Evolutionary conservation across 2,797 vertebrate species (phyloP).

Genomic region (Phrynocephalus forsythii): DNA sequence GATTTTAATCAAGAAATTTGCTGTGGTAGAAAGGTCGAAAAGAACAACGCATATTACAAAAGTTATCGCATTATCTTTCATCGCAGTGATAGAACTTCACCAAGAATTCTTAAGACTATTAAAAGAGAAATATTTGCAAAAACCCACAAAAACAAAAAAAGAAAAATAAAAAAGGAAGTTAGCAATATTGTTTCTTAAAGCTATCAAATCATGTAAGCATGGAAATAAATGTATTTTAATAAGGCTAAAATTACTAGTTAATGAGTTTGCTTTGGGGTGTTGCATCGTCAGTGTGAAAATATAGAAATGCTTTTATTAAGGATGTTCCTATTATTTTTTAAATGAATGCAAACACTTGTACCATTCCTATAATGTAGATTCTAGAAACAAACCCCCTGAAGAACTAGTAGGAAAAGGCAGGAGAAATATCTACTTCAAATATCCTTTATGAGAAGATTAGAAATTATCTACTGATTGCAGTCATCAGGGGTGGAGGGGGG

Average conservation of each 20-base stretch:
- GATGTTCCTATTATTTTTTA: constrained; percentile 82
- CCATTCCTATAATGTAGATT: constrained; percentile 73
- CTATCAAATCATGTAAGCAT: constrained; percentile 84
- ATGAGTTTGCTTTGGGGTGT: constrained; percentile 87
- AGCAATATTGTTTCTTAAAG: constrained; percentile 80
- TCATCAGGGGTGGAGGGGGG: constrained; percentile 62
- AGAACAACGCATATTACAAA: constrained; percentile 76
- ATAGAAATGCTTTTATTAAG: constrained; percentile 85
- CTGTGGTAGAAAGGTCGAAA: constrained; percentile 68
- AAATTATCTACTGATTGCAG: constrained; percentile 54
- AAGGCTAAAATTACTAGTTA: constrained; percentile 86
- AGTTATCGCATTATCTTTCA: constrained; percentile 82
- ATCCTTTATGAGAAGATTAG: constrained; percentile 65
- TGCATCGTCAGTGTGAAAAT: constrained; percentile 81
- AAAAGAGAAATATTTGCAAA: constrained; percentile 78
- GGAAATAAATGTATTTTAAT: constrained; percentile 89
- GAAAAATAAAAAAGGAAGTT: constrained; percentile 21
- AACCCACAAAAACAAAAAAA: not conserved
- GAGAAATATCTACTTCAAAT: constrained; percentile 57
- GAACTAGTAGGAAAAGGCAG: constrained; percentile 44
- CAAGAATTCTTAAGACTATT: constrained; percentile 67
- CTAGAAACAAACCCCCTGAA: constrained; percentile 48
- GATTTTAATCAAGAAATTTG: constrained; percentile 55
- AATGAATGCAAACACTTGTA: constrained; percentile 77
- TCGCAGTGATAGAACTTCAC: constrained; percentile 80